phyloP scores from a whole-genome alignment of 2,113 vertebrate species.

The Nesospiza acunhae region DNA sequence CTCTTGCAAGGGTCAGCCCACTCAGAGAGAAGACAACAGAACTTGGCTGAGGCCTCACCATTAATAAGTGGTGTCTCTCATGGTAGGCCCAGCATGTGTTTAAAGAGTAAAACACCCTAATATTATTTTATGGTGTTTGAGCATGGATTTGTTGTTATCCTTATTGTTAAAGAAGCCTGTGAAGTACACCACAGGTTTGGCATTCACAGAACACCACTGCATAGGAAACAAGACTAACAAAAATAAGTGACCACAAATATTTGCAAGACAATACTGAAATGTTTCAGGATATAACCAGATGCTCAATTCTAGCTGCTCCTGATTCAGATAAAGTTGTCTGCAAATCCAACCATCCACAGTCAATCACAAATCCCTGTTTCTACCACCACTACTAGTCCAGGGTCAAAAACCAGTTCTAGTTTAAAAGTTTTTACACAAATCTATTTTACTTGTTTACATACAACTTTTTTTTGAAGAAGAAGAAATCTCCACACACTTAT shows the following conservation, averaged over 20 bases:
- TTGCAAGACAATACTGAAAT: not conserved
- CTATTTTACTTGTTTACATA: not conserved
- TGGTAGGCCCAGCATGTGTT: not conserved
- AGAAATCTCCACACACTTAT: not conserved
- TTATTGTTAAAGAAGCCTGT: not conserved
- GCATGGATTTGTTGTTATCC: not conserved
- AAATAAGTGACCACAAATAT: not conserved
- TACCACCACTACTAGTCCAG: not conserved
- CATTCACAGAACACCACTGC: not conserved
- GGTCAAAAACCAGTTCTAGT: not conserved
- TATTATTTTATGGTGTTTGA: not conserved
- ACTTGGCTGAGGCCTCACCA: not conserved
- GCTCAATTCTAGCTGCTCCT: not conserved
- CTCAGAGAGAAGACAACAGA: not conserved
- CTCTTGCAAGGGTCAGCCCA: not conserved
- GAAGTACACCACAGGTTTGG: not conserved
- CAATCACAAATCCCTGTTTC: not conserved
- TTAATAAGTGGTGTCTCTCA: not conserved
- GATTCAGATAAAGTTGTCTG: not conserved
- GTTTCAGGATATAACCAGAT: not conserved
- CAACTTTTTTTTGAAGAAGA: not conserved
- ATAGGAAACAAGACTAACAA: not conserved
- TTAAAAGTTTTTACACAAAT: not conserved
- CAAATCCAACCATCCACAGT: not conserved
- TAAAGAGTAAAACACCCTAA: not conserved